Evolutionary conservation across 1,140 invertebrate species (phyloP), one percentile per base, ranked within the genome.

Genomic region (Caenorhabditis brenneri): DNA sequence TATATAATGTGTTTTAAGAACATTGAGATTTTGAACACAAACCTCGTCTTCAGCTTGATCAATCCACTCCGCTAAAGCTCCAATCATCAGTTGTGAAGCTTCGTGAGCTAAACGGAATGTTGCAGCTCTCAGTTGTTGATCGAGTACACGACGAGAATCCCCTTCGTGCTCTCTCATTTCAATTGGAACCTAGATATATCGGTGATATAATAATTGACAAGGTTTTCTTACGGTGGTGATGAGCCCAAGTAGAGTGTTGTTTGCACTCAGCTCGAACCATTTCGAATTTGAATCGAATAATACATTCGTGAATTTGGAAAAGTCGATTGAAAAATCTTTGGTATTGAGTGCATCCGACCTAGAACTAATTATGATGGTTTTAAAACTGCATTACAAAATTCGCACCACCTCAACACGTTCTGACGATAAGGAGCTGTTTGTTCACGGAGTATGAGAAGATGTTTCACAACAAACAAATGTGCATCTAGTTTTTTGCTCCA

Each of bases 381-480:
- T 29, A 27, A 39, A 65, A 6, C 22, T 51, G 16, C 16, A 31
- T 9, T 2, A 55, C 22, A 24, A 22, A 53, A 3, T 39, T 27
- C 33, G 24, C 53, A 83, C 39, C 36, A 84, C 82, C 82, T 81
- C 49, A 65, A 58, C 12, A 80, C 84, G 15, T 82, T 80, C 12
- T 85, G 84, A n/a, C 98, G 96, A 91, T 99, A 99, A 0, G 97
- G 97, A 0, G 96, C 96, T 48, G 99, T 98, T 92, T 99, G 97
- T 91, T 99, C 97, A 27, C 97, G 91, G 0, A 99, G 91, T 78
- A 99, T 99, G 3, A 99, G 92, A 53, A 99, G 92, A 92, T 99
- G 97, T 92, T 99, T 99, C 42, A 99, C 96, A 91, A 98, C 94
- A 92, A 99, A 99, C 9, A 99, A 92, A 89, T 96, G 94, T 0